Base-by-base conservation (phyloP, 2,113 vertebrate species). In the Trinectes maculatus region DNA sequence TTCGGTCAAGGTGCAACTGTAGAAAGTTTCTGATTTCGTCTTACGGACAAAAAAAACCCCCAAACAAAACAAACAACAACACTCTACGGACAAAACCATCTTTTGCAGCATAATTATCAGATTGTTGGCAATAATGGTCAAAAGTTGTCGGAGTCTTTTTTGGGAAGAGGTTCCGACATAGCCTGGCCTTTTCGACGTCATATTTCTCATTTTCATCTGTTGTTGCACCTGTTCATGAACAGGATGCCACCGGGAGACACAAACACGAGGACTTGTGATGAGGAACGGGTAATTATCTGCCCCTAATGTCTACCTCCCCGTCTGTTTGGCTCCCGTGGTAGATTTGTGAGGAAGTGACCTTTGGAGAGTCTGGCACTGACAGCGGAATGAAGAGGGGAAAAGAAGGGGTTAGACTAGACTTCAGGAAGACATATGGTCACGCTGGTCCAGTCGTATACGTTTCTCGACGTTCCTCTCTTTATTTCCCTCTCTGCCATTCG, bases 131-230 rank as follows among this genome's bases (percentile, higher is more conserved):
- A 39, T 49, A 49, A 47, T 60, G 52, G 47, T 54, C 53, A 66
- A 51, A 79, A 68, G 33, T 47, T 34, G 21, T 22, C 40, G 9
- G 10, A 34, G 6, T 37, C 18, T 42, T 16, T 39, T 21, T 40
- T 77, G 67, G 18, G 48, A n/a, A 48, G 15, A 18, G 4, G 12
- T 42, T 40, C 33, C 59, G 52, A 61, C 68, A 70, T 24, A 53
- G 42, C 72, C 59, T 58, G 63, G 88, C 76, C 66, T 85, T 70
- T 72, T 85, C 74, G 88, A 83, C 74, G 85, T 79, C 82, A 76
- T 47, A 25, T 46, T 60, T 47, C 80, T 89, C 82, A 87, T 85
- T 47, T 82, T 89, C 82, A 87, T 85, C 82, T 87, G 87, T 59
- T 78, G 25, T 21, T 64, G 66, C 80, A 85, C 89, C 81, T 90